A percentile compares a stretch with the other conserved stretches of the same genome.
phyloP scores from a whole-genome alignment of 2,113 vertebrate genomes.

The Etheostoma spectabile region DNA sequence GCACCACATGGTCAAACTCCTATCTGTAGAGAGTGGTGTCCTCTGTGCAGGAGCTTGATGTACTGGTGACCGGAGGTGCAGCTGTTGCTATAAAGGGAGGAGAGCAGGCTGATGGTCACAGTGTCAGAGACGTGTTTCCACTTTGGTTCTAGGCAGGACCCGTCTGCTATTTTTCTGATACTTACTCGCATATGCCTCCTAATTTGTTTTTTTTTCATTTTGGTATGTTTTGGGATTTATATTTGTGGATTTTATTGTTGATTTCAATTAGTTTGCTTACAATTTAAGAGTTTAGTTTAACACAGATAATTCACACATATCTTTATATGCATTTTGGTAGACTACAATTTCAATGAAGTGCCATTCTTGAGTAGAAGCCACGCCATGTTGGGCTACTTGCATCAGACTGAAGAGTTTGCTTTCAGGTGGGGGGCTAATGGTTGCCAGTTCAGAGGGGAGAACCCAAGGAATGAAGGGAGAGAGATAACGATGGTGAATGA shows the following conservation, averaged over 20 bases:
- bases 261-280: background rate
- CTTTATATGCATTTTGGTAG: background rate
- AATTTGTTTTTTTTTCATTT: background rate
- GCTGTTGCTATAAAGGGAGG: too few relatives aligned
- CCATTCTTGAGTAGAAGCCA: conserved; percentile 4
- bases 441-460: conserved; percentile 23
- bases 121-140: too few relatives aligned
- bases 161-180: too few relatives aligned
- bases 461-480: background rate
- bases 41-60: too few relatives aligned
- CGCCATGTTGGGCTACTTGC: background rate
- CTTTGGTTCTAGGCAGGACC: too few relatives aligned
- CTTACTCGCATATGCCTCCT: background rate
- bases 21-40: too few relatives aligned
- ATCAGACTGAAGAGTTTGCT: conserved; percentile 12
- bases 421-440: conserved; percentile 38
- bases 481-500: conserved; percentile 15
- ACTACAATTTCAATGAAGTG: background rate
- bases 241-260: too few relatives aligned
- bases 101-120: too few relatives aligned
- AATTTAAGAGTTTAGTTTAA: background rate
- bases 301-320: background rate
- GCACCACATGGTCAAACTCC: too few relatives aligned
- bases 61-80: too few relatives aligned
- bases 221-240: background rate